Evolutionary conservation across 2,888 invertebrate species (phyloP).

Genomic region (Uloborus plumipes): DNA sequence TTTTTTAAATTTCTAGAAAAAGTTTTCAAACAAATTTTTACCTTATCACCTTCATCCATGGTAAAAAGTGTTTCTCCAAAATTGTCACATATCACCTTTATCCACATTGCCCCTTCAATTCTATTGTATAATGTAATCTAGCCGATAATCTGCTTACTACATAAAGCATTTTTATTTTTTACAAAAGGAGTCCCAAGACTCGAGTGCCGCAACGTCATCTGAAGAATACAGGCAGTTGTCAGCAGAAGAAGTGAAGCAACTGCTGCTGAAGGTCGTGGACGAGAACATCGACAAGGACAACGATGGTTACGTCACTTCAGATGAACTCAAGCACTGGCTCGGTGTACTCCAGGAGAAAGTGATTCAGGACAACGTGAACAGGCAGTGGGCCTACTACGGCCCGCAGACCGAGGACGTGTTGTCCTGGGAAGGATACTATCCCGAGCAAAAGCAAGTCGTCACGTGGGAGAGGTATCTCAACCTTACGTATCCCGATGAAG

Average conservation of each 20-base stretch:
- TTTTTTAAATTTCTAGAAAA: no score
- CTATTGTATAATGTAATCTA: no score
- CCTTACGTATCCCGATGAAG: slow-evolving; percentile 67
- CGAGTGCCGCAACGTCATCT: not conserved
- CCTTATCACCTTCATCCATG: no score
- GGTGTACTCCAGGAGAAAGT: slow-evolving; percentile 63
- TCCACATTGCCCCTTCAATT: no score
- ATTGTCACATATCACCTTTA: no score
- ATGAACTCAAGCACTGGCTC: slow-evolving; percentile 67
- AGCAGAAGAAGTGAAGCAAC: slow-evolving; percentile 52
- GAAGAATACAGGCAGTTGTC: slow-evolving; percentile 52
- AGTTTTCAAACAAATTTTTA: no score
- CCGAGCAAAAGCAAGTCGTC: slow-evolving; percentile 65
- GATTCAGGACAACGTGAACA: slow-evolving; percentile 67
- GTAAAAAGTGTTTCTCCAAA: no score
- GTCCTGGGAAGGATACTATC: slow-evolving; percentile 66
- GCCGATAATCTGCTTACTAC: no score
- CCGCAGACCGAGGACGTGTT: slow-evolving; percentile 66
- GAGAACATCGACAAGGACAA: slow-evolving; percentile 60
- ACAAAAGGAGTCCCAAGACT: not conserved
- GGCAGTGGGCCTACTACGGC: slow-evolving; percentile 67
- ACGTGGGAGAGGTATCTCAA: slow-evolving; percentile 67
- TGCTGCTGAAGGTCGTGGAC: slow-evolving; percentile 59
- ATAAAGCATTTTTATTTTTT: no score
- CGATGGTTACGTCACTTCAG: slow-evolving; percentile 56